Evolutionary conservation across 2,797 vertebrate species (phyloP), one percentile per base, ranked within the genome.

Genomic region (Catharus ustulatus): DNA sequence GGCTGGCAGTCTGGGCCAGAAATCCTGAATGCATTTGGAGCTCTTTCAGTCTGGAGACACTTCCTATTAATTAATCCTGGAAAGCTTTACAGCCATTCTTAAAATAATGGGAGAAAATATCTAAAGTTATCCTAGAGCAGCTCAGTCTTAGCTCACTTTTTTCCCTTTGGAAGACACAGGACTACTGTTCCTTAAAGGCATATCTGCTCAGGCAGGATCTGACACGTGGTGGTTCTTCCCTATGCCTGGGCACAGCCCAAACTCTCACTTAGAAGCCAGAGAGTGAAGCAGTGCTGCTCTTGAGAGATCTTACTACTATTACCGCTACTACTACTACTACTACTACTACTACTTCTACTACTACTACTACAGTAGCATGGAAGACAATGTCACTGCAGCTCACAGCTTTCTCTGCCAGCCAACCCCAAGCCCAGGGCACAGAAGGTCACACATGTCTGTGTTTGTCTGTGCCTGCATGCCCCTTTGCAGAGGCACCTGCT

Each of bases 101-200:
- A 38, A 77, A 87, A 88, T 46, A 89, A 78, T 23, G 9, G 45
- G 52, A 89, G 36, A 64, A 57, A 62, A 48, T 2, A 1, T n/a
- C 80, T 36, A 10, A 89, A 85, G 69, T 40, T 20, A 40, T 71
- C 42, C 76, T 45, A 34, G 76, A 67, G 58, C 24, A 72, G 4
- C 30, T 75, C 49, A 43, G 10, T 14, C 11, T 40, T 14, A 46
- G 36, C 0, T 0, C 71, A 62, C 0, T 0, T 18, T 57, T 89
- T 92, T 58, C 14, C 30, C 48, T 48, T 83, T 46, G 75, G 81
- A 83, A 77, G 46, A 46, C 29, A 27, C 4, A 13, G 29, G 26
- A 29, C 15, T 52, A 23, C 13, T 12, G 21, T 11, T 83, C 55
- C 38, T 54, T 87, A 87, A 69, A 82, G 67, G 17, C 1, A 1